These are phyloP conservation scores for Aspidoscelis tigris DNA, from an alignment of 2,113 vertebrate genomes.

Conservation along the genomic window DNA sequence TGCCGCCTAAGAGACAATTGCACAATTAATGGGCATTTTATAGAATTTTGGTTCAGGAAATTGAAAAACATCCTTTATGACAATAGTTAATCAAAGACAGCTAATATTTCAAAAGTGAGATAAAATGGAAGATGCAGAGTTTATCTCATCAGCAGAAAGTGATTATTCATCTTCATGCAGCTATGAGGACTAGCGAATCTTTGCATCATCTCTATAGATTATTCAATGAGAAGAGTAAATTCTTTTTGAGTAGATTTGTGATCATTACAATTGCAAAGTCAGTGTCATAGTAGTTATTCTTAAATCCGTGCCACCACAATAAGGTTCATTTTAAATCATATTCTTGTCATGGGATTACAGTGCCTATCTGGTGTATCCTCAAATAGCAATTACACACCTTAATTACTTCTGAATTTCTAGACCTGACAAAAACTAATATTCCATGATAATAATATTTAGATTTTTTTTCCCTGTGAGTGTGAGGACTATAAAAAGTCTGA, in stretches of 20 bases:
- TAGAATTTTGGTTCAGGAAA: not conserved
- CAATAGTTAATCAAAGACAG: not conserved
- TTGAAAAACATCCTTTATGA: not conserved
- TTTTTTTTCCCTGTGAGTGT: constrained; percentile 6
- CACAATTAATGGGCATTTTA: not conserved
- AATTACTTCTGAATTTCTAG: constrained; percentile 64
- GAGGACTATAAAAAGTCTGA: constrained; percentile 51
- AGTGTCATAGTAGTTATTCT: constrained; percentile 68
- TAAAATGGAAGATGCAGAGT: constrained; percentile 28
- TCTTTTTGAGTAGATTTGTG: constrained; percentile 69
- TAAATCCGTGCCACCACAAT: constrained; percentile 68
- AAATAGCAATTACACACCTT: constrained; percentile 65
- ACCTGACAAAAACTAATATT: constrained; percentile 60
- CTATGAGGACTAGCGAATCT: constrained; percentile 50
- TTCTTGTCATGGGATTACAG: constrained; percentile 68
- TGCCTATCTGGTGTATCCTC: constrained; percentile 52
- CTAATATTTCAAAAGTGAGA: constrained; percentile 17
- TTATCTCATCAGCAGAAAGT: constrained; percentile 44
- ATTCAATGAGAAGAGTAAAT: constrained; percentile 59
- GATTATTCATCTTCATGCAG: constrained; percentile 44
- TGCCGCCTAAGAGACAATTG: too few species aligned
- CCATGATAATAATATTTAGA: constrained; percentile 50
- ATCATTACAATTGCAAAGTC: constrained; percentile 64
- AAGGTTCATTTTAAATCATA: constrained; percentile 65
- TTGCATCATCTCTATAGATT: constrained; percentile 58